Base-by-base conservation (phyloP, 2,797 vertebrate genomes). In the Diceros bicornis region DNA sequence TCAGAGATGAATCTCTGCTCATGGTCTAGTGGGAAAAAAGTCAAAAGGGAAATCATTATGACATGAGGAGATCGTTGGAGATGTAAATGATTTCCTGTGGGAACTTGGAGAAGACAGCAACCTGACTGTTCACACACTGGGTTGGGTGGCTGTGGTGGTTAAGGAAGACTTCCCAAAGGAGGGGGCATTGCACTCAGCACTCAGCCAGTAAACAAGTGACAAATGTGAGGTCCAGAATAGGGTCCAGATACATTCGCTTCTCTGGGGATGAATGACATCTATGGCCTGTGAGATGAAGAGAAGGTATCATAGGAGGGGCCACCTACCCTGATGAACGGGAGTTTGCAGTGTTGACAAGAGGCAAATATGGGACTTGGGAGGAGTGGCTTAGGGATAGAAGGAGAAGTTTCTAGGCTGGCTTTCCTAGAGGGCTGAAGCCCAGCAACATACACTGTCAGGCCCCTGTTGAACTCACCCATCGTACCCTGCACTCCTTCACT, bases 121-220 rank as follows among this genome's bases (percentile, higher is more conserved):
- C 44, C 62, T 64, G 37, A 7, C 29, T 69, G 29, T 74, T 69
- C 11, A 34, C 61, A 52, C 75, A 21, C n/a, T 29, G 55, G 21
- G 17, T 13, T 47, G 27, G 64, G 16, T 47, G 34, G 11, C 66
- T 29, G 11, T 20, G 32, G n/a, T 37, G 6, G 50, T 68, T 55
- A 64, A 89, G 47, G 90, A 79, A 88, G 81, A 32, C 14, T 64
- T 90, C 47, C 66, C 61, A 59, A 77, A 34, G 25, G 17, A 88
- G 16, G 72, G 6, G 18, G 17, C 50, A 2, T 32, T 41, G n/a
- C 37, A 29, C 0, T 32, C 44, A 27, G 44, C 75, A 2, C 86
- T 41, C 44, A 12, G 12, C 50, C 89, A 89, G 81, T 72, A 52
- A 87, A 47, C 21, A 47, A 29, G 41, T 18, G 25, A 9, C 50